Conservation (phyloP, 2,888 invertebrate genomes). For the Clanis bilineata region DNA sequence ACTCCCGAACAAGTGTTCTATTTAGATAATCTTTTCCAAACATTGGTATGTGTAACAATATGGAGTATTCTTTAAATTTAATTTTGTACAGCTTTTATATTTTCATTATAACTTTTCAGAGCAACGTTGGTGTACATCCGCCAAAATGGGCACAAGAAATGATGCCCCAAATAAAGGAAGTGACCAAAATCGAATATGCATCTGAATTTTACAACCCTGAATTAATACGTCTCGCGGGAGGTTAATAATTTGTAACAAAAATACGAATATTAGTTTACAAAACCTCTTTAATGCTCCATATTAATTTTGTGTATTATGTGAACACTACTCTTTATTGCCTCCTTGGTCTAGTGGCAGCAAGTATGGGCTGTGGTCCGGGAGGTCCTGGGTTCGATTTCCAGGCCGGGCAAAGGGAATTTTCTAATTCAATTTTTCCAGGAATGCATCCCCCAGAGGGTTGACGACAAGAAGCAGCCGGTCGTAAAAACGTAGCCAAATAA, state of each 20-base stretch:
- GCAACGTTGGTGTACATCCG: conserved; percentile 60
- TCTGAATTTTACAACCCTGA: conserved; percentile 59
- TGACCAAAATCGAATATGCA: conserved; percentile 72
- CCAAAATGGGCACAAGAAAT: conserved; percentile 65
- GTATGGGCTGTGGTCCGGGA: too few species aligned
- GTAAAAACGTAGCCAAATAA: too few species aligned
- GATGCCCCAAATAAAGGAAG: conserved; percentile 67
- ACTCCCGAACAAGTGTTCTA: conserved; percentile 68
- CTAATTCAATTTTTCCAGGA: too few species aligned
- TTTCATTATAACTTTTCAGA: conserved; percentile 44
- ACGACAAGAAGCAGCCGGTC: too few species aligned
- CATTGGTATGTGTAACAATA: conserved; percentile 58
- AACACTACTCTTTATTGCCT: too few species aligned
- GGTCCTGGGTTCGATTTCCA: too few species aligned
- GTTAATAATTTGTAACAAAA: conserved; percentile 39
- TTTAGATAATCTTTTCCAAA: conserved; percentile 74
- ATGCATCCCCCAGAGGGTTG: too few species aligned
- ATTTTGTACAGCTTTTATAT: too few species aligned
- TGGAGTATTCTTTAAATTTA: too few species aligned
- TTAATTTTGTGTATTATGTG: not conserved
- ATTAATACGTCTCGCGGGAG: conserved; percentile 61
- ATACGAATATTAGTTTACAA: not conserved
- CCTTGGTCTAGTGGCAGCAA: too few species aligned
- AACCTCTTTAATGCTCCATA: not conserved
- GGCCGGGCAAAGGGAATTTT: too few species aligned